Evolutionary conservation across 1,140 invertebrate genomes (phyloP).

Genomic region (Eumaeus atala): DNA sequence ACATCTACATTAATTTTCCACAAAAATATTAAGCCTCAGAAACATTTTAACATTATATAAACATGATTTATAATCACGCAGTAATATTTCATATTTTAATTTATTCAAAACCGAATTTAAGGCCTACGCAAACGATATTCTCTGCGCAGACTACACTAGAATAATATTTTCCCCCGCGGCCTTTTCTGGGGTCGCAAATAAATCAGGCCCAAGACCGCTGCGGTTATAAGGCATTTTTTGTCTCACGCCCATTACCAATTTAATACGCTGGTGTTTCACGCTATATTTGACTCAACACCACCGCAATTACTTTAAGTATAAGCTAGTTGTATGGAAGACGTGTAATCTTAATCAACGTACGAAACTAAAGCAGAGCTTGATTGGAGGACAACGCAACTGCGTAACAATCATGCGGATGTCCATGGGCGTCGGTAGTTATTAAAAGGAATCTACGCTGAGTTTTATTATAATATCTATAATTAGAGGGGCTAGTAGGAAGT

Average conservation of each 20-base stretch:
- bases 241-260: slow-evolving; percentile 13
- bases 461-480: too few species aligned
- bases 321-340: too few species aligned
- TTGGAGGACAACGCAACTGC: too few species aligned
- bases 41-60: background rate
- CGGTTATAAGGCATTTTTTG: slow-evolving; percentile 29
- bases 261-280: background rate
- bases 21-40: too few species aligned
- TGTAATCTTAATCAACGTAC: too few species aligned
- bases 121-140: slow-evolving; percentile 1
- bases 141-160: background rate
- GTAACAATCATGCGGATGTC: too few species aligned
- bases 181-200: slow-evolving; percentile 18
- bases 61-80: slow-evolving; percentile 8
- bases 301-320: background rate
- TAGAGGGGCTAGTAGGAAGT: too few species aligned
- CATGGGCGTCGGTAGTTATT: too few species aligned
- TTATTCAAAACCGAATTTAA: slow-evolving; percentile 13
- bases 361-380: too few species aligned
- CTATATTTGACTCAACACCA: background rate
- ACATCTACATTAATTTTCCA: too few species aligned
- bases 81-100: slow-evolving; percentile 4
- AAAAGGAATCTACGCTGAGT: too few species aligned
- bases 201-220: slow-evolving; percentile 19
- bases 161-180: background rate